These are phyloP conservation scores for Eidolon helvum DNA, from an alignment of 2,113 vertebrate species.

Conservation along the genomic window DNA sequence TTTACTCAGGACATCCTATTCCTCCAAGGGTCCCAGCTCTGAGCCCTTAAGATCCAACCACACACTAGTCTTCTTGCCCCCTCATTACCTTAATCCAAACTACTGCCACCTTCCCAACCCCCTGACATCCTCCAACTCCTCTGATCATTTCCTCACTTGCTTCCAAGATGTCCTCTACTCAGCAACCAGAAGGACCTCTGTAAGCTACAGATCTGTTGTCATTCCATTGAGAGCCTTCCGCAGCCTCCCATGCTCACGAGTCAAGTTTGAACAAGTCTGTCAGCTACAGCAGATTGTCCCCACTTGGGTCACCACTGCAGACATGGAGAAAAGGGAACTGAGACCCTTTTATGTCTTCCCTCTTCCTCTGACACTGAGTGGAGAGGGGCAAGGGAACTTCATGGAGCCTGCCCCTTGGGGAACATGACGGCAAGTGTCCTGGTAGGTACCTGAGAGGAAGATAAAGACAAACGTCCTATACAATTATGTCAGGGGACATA, in stretches of 20 bases:
- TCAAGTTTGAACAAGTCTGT: neutral
- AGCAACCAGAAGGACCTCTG: neutral
- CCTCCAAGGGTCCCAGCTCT: neutral
- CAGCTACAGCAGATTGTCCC: accelerated
- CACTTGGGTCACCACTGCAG: neutral
- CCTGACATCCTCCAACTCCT: neutral
- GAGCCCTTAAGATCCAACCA: accelerated
- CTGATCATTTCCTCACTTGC: neutral
- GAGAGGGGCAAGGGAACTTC: too few relatives aligned
- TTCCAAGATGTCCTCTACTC: too few relatives aligned
- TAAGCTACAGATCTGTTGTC: neutral
- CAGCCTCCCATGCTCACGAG: accelerated
- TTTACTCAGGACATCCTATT: neutral
- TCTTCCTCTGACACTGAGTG: neutral
- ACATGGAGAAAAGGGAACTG: too few relatives aligned
- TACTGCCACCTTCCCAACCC: neutral
- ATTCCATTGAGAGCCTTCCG: neutral
- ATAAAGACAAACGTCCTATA: accelerated
- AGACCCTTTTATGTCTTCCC: neutral
- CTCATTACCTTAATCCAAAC: neutral
- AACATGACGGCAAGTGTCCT: neutral
- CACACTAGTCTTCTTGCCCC: neutral
- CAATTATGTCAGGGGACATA: too few relatives aligned
- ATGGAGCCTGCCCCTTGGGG: too few relatives aligned
- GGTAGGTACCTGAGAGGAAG: neutral